Percentiles rank a stretch among this genome's conserved stretches.
Evolutionary conservation across 2,888 invertebrate species (phyloP).

Genomic region (Drosophila macrothrix): DNA sequence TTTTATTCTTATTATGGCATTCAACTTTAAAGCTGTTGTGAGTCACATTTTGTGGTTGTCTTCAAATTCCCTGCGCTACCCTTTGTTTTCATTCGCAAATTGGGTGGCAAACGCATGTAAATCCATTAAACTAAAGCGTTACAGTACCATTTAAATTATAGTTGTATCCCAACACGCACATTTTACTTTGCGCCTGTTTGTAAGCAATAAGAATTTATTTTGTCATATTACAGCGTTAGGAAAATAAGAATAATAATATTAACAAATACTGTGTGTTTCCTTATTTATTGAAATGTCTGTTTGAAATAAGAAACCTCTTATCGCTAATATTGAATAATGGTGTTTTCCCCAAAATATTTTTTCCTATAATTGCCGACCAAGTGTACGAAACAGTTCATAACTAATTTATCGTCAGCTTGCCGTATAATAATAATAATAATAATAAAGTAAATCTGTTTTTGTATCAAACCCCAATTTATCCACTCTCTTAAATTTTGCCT

Average conservation of each 20-base stretch:
- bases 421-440: background rate
- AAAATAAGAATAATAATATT: background rate
- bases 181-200: slow-evolving; percentile 31
- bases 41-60: slow-evolving; percentile 43
- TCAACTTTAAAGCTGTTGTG: slow-evolving; percentile 65
- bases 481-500: background rate
- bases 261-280: background rate
- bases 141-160: slow-evolving; percentile 57
- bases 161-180: slow-evolving; percentile 53
- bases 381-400: background rate
- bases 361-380: background rate
- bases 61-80: slow-evolving; percentile 3
- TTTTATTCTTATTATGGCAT: slow-evolving; percentile 65
- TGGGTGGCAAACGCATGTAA: slow-evolving; percentile 47
- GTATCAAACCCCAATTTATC: background rate
- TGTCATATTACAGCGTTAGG: slow-evolving; percentile 5
- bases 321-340: background rate
- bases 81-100: slow-evolving; percentile 20
- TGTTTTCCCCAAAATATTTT: background rate
- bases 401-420: background rate
- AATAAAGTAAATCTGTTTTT: background rate
- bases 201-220: slow-evolving; percentile 19
- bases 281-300: background rate
- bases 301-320: background rate
- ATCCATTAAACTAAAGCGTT: slow-evolving; percentile 62